Evolutionary conservation across 2,888 invertebrate species (phyloP), one percentile per base, ranked within the genome.

Genomic region (Lasioglossum calceatum): DNA sequence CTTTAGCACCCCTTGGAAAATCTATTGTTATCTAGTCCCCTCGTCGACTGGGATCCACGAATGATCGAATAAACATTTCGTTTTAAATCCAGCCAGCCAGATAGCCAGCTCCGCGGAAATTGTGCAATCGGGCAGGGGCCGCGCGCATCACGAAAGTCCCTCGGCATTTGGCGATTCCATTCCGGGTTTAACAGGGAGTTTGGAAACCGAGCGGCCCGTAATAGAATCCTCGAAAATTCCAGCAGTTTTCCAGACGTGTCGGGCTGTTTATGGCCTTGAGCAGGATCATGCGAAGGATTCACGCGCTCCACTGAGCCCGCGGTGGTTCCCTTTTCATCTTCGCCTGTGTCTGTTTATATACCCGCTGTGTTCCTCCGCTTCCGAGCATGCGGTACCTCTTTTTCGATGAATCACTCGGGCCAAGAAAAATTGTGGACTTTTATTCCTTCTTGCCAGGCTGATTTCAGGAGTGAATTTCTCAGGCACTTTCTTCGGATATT

Each of bases 231-330:
- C 58, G 78, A 75, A 71, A 78, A 80, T 84, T 75, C 77, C 50
- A 44, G 23, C 39, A 39, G 71, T 77, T 81, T 50, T 73, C 64
- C 47, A 50, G 64, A 73, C 50, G 47, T 8, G 73, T 42, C 70
- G 14, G 23, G 64, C 58, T 84, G 83, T 86, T 87, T 79, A 70
- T 42, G 58, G 50, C 14, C 80, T 42, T 61, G 39, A 39, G 78
- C 54, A 42, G 61, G 71, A 80, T 84, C 84, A 75, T 77, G 85
- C 76, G 79, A 81, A 84, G 78, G 76, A 79, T 77, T 79, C 71
- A 32, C 36, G 44, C 85, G 73, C 82, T 36, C 77, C 74, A 14
- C 74, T 36, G 72, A 19, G 58, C 36, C 54, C 54, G n/a, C 54
- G 23, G 10, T 54, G 10, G 54, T 12, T 71, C n/a, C 71, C 42